Conservation (phyloP, 1,140 invertebrate species). For the Drosophila rufa region DNA sequence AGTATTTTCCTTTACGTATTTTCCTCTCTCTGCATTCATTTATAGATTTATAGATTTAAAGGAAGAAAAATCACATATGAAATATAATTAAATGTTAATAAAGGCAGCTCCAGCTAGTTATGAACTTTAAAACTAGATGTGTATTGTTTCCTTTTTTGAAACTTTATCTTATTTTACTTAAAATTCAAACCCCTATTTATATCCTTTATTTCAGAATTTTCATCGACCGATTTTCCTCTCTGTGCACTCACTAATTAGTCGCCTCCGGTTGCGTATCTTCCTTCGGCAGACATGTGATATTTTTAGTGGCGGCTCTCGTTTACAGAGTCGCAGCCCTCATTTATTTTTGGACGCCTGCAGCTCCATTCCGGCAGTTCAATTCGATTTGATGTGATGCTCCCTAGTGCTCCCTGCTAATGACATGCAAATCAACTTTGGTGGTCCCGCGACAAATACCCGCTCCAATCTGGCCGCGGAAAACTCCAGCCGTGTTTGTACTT, state of each 20-base stretch:
- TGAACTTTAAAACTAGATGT: too few species aligned
- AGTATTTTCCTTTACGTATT: background rate
- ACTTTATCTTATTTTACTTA: background rate
- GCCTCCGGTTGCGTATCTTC: conserved; percentile 32
- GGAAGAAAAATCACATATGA: too few species aligned
- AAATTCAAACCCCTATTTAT: too few species aligned
- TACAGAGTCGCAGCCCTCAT: conserved; percentile 45
- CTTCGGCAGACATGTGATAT: conserved; percentile 69
- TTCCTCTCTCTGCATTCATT: background rate
- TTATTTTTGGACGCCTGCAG: conserved; percentile 67
- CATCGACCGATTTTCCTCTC: background rate
- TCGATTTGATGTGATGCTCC: conserved; percentile 35
- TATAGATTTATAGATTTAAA: background rate
- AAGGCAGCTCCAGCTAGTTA: background rate
- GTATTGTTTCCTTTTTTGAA: background rate
- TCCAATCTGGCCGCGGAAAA: conserved; percentile 5
- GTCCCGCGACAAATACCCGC: conserved; percentile 44
- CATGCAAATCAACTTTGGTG: conserved; percentile 79
- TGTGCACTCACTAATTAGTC: conserved; percentile 61
- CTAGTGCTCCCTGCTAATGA: conserved; percentile 60
- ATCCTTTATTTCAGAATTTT: background rate
- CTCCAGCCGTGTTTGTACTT: conserved; percentile 48
- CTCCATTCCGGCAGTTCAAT: conserved; percentile 35
- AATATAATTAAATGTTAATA: too few species aligned
- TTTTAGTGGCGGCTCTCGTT: conserved; percentile 70